These are phyloP conservation scores for Garra rufa DNA, from an alignment of 2,113 vertebrate species.

Conservation along the genomic window DNA sequence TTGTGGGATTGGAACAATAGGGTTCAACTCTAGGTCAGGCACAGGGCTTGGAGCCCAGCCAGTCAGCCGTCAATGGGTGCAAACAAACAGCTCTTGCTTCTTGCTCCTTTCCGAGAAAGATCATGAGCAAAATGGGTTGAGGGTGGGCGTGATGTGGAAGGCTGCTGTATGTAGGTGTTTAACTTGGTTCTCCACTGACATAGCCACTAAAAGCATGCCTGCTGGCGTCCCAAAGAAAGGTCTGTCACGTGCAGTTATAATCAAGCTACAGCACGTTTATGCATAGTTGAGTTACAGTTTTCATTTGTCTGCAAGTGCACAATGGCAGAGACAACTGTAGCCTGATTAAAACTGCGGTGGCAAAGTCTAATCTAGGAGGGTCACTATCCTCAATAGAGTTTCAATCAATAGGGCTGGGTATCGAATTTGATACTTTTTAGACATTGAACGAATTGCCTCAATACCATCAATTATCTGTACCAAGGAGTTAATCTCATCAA, in stretches of 20 bases:
- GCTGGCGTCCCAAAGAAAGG: not conserved
- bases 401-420: no score
- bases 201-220: not conserved
- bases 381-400: no score
- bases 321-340: not conserved
- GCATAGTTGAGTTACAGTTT: not conserved
- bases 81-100: constrained; percentile 64
- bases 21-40: constrained; percentile 92
- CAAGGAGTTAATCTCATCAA: no score
- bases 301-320: not conserved
- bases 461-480: no score
- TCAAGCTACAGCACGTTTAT: not conserved
- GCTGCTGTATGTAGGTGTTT: constrained; percentile 44
- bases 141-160: constrained; percentile 15
- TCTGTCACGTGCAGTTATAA: not conserved
- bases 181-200: constrained; percentile 16
- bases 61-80: constrained; percentile 89
- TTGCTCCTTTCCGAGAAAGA: constrained; percentile 46
- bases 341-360: not conserved
- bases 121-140: constrained; percentile 31
- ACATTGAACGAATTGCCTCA: no score
- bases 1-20: constrained; percentile 87
- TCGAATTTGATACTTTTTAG: no score
- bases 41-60: constrained; percentile 82
- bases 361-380: no score